Conservation (phyloP, 2,888 invertebrate species). For the Campoplex nolae region DNA sequence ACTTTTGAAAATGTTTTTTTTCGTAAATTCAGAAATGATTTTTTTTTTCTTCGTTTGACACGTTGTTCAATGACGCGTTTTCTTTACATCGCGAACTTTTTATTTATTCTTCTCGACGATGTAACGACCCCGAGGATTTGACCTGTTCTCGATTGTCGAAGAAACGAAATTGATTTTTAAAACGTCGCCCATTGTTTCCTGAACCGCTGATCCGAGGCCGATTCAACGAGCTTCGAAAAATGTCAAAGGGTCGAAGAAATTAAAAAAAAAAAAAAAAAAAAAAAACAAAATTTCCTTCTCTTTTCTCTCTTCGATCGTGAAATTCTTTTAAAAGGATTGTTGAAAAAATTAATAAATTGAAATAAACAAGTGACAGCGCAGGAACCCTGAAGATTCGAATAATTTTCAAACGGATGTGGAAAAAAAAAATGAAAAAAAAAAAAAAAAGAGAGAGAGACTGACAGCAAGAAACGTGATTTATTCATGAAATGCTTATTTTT, state of each 20-base stretch:
- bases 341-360: too few relatives aligned
- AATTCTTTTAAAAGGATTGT: background rate
- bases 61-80: too few relatives aligned
- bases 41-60: too few relatives aligned
- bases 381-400: too few relatives aligned
- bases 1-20: too few relatives aligned
- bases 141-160: constrained; percentile 17
- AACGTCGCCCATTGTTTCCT: constrained; percentile 42
- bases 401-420: too few relatives aligned
- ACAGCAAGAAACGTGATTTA: background rate
- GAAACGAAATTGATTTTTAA: constrained; percentile 2
- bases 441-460: background rate
- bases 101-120: background rate
- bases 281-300: background rate
- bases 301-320: background rate
- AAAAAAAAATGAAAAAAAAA: background rate
- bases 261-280: too few relatives aligned
- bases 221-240: background rate
- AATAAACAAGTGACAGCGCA: too few relatives aligned
- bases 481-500: background rate
- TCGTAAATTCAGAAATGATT: too few relatives aligned
- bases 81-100: too few relatives aligned
- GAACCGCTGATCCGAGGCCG: constrained; percentile 15
- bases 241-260: background rate
- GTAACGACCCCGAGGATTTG: constrained; percentile 22